Base-by-base conservation (phyloP, 2,797 vertebrate species). In the Pangasius mekongensis region DNA sequence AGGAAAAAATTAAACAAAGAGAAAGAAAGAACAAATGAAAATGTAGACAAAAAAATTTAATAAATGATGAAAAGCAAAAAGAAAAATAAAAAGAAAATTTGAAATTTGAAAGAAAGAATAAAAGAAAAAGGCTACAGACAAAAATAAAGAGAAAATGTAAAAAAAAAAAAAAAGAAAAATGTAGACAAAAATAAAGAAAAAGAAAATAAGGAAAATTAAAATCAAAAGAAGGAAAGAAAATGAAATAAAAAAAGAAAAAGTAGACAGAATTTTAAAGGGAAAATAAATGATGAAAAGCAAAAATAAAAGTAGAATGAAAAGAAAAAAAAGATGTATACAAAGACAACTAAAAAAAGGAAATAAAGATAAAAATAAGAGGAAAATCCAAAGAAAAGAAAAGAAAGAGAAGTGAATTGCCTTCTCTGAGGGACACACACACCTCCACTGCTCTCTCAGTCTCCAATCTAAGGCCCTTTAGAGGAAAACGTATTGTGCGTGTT, bases 371-470 rank as follows among this genome's bases (percentile, higher is more conserved):
- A 74, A 74, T 47, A 3, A 74, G 4, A 14, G 39, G 33, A 36
- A 66, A 36, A 36, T 69, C 6, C 1, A 69, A 36, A 69, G 16
- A 8, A 27, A 27, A 27, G 24, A 14, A 69, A 69, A 69, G 36
- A 39, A 66, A 30, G 33, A 71, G 39, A 47, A 47, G 7, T 22
- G 52, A 80, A 56, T n/a, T 52, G 24, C 24, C 11, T 52, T n/a
- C 47, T 52, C 47, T 52, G 13, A 47, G 18, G 43, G 22, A 47
- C 71, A 95, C 93, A 66, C 64, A 97, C 94, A 96, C 94, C 94
- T 47, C 6, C 43, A 33, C 93, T 94, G 18, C 43, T n/a, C 73
- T n/a, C 47, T 13, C 52, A 58, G 5, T 16, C 52, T 54, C 52
- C 52, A 58, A 36, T 0, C 22, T 49, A 13, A 22, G 73, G 71